Evolutionary conservation across 2,113 vertebrate genomes (phyloP), one percentile per base, ranked within the genome.

Genomic region (Todiramphus chloris): DNA sequence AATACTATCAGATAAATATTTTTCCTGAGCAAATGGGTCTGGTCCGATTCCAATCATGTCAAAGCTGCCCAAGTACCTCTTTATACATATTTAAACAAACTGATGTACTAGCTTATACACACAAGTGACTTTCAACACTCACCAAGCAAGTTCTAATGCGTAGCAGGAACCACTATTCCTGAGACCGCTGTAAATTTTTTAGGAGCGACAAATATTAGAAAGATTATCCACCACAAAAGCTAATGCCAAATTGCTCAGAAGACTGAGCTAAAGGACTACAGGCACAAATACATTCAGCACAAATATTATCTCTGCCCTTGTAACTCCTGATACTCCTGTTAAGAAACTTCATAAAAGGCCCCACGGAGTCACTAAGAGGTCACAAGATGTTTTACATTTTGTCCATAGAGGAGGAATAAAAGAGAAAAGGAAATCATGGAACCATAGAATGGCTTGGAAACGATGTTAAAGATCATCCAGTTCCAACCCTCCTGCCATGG

Each of bases 151-250:
- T 84, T 87, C 43, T 55, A 94, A 82, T 30, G 48, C 4, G 5
- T 43, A 95, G 92, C 80, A 55, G 77, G 72, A 96, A 91, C 78
- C 75, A 63, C 76, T 90, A 28, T 31, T 89, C 63, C 77, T 69
- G 41, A 87, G 83, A 84, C 35, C 27, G 51, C 0, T 87, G 89
- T 94, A 81, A 92, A 75, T 86, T 72, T 87, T 94, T 84, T 37
- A 90, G 56, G 64, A 83, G 68, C 44, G 76, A 92, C 51, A 94
- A 96, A 94, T 78, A 90, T 41, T 81, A 83, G 83, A 86, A 90
- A 83, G 77, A 85, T 86, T 83, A 94, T 48, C 72, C 16, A 88
- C 72, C 63, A 70, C 21, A 55, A 90, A 91, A 88, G 28, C 64
- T 31, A 63, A 77, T 24, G 79, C 56, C 73, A 83, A 28, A 60